Evolutionary conservation across 53 echinoderm and acorn worm species (phyloP).

Genomic region (Arbacia lixula): DNA sequence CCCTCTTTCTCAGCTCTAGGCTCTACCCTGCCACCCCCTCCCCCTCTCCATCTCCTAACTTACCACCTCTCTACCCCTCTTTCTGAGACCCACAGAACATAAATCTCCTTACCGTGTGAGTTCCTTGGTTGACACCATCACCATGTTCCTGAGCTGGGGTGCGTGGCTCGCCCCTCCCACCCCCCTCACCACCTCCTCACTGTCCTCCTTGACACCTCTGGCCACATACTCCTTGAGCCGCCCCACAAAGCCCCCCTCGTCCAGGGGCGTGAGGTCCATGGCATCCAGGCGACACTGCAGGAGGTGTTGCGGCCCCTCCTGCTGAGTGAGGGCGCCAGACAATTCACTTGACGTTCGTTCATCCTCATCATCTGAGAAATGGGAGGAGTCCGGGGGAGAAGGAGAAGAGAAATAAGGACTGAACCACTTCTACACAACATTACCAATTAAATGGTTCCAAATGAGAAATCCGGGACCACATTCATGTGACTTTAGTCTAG

Average conservation of each 20-base stretch:
- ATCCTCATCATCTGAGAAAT: constrained; percentile 69
- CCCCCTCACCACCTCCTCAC: constrained; percentile 50
- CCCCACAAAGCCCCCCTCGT: constrained; percentile 67
- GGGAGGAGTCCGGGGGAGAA: no score
- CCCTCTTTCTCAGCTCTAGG: no score
- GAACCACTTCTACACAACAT: no score
- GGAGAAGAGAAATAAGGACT: no score
- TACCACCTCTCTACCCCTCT: not conserved
- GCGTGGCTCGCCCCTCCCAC: constrained; percentile 29
- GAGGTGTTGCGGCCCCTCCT: constrained; percentile 60
- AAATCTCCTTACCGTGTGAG: constrained; percentile 58
- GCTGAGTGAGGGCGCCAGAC: constrained; percentile 15
- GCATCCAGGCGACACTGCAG: constrained; percentile 69
- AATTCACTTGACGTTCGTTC: constrained; percentile 54
- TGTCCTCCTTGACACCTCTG: constrained; percentile 61
- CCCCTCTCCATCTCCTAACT: not conserved
- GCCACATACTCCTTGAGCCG: constrained; percentile 69
- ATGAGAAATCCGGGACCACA: no score
- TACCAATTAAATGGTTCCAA: no score
- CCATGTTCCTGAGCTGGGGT: constrained; percentile 46
- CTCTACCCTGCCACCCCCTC: not conserved
- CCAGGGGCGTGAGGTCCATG: constrained; percentile 68
- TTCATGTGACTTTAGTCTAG: no score
- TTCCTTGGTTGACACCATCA: constrained; percentile 66
- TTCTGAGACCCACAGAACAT: not conserved